Conservation (phyloP, 2,113 vertebrate genomes). For the Butorides virescens region DNA sequence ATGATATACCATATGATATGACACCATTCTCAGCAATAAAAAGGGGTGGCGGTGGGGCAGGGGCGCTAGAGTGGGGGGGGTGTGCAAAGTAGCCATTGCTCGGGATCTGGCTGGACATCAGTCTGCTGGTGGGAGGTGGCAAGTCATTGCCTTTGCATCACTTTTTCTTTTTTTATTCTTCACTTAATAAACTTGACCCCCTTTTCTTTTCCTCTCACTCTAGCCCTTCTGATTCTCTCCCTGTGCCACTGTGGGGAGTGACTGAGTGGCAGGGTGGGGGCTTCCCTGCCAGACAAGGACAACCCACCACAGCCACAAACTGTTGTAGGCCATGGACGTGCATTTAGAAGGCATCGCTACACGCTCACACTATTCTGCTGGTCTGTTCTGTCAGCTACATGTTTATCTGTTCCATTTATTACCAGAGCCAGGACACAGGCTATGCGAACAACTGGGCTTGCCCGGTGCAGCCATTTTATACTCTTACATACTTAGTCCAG, state of each 20-base stretch:
- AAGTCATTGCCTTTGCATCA: not conserved
- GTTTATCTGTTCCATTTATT: not conserved
- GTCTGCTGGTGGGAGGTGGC: not conserved
- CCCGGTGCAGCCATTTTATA: not conserved
- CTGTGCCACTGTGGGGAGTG: not conserved
- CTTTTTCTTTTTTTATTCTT: not conserved
- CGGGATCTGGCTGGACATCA: fast-evolving
- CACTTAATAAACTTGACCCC: not conserved
- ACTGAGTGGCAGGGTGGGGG: not conserved
- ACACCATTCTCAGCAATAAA: not conserved
- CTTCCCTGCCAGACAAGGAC: not conserved
- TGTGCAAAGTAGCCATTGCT: not conserved
- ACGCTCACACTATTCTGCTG: not conserved
- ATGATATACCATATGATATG: not conserved
- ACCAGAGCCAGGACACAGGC: not conserved
- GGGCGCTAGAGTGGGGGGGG: fast-evolving
- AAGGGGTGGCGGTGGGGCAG: fast-evolving
- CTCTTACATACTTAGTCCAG: not conserved
- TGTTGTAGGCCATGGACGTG: fast-evolving
- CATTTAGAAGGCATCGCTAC: not conserved
- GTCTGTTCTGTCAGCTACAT: not conserved
- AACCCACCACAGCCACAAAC: not conserved
- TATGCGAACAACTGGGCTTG: not conserved
- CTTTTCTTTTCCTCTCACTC: fast-evolving
- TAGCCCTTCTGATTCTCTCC: not conserved